Conservation (phyloP, 92 coral and sea anemone genomes). For the Montipora capitata region DNA sequence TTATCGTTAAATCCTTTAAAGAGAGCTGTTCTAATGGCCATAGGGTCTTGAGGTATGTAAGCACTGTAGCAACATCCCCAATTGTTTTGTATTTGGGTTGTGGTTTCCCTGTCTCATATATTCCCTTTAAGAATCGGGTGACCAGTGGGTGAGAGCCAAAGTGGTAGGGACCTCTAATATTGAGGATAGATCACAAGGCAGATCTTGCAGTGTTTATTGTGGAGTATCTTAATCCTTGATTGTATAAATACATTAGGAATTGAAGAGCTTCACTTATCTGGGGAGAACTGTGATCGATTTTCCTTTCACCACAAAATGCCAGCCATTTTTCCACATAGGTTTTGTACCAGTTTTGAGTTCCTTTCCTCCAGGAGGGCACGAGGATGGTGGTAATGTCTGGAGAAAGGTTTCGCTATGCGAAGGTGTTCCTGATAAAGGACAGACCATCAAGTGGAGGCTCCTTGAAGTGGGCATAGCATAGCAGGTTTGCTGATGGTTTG, state of each 20-base stretch:
- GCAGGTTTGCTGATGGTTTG: conserved; percentile 3
- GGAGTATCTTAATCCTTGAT: conserved; percentile 49
- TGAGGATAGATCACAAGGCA: conserved; percentile 38
- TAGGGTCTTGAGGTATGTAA: conserved; percentile 21
- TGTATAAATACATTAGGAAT: conserved; percentile 41
- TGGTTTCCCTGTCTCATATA: conserved; percentile 46
- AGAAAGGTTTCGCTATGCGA: conserved; percentile 11
- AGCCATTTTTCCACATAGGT: conserved; percentile 63
- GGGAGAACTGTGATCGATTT: conserved; percentile 53
- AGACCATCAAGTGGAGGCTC: conserved; percentile 51
- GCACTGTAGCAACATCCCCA: conserved; percentile 65
- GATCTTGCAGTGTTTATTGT: no score
- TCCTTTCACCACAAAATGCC: conserved; percentile 64
- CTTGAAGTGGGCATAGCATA: neutral
- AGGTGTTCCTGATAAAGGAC: conserved; percentile 55
- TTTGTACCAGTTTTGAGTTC: conserved; percentile 57
- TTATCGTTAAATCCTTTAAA: conserved; percentile 53
- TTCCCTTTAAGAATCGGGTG: conserved; percentile 54
- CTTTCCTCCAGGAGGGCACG: conserved; percentile 65
- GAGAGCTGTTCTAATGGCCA: conserved; percentile 25
- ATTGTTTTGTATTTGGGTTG: conserved; percentile 54
- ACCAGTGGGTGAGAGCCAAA: conserved; percentile 61
- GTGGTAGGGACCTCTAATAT: neutral
- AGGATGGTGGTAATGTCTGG: conserved; percentile 51
- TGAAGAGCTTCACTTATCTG: conserved; percentile 26